Evolutionary conservation across 2,888 invertebrate genomes (phyloP).

Genomic region (Morpho deidamia): DNA sequence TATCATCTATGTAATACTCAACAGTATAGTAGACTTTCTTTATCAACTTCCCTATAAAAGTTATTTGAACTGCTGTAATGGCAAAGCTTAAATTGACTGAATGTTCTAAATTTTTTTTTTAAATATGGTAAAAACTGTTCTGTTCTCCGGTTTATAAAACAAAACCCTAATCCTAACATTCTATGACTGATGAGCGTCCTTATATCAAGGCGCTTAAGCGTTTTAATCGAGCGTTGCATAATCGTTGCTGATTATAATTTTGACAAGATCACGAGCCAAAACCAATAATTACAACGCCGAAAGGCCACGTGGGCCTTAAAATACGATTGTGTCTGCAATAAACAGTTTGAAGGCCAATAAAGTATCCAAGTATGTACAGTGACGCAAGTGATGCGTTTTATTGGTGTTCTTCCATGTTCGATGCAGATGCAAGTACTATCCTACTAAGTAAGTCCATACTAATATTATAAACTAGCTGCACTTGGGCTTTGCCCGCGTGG

Average conservation of each 20-base stretch:
- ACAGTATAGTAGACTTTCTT: too few species aligned
- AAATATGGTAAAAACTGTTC: too few species aligned
- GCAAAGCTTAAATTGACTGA: too few species aligned
- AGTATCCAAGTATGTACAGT: conserved; percentile 10
- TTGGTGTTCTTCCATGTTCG: conserved; percentile 12
- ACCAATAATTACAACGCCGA: conserved; percentile 16
- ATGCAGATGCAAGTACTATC: neutral
- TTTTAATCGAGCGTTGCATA: neutral
- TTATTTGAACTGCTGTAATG: too few species aligned
- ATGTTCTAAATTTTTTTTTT: too few species aligned
- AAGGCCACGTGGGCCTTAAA: conserved; percentile 18
- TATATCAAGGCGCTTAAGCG: neutral
- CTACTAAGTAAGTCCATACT: too few species aligned
- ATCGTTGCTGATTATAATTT: neutral
- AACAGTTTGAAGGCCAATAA: conserved; percentile 10
- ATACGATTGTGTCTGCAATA: conserved; percentile 11
- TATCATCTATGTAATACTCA: too few species aligned
- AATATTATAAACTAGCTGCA: too few species aligned
- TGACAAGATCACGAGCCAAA: conserved; percentile 13
- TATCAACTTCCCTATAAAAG: too few species aligned
- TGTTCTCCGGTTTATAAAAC: too few species aligned
- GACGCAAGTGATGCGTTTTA: conserved; percentile 17
- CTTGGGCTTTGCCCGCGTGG: too few species aligned
- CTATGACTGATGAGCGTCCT: neutral
- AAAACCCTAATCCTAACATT: neutral